These are phyloP conservation scores for Calonectris borealis DNA, from an alignment of 2,113 vertebrate species.

Conservation along the genomic window DNA sequence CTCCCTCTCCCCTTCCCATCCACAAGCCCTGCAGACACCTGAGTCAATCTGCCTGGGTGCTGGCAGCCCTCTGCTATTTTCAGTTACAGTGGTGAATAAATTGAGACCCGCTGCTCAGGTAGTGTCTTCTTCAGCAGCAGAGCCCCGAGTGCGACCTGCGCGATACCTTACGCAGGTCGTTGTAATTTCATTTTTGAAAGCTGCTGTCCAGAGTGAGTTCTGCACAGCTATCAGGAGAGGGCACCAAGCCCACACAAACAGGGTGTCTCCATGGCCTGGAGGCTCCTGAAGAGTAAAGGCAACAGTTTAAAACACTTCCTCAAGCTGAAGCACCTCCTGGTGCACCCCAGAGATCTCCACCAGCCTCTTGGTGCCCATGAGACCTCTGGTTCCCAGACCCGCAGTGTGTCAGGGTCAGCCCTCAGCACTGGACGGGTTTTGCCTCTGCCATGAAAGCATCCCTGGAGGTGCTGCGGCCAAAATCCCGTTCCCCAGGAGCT, in stretches of 20 bases:
- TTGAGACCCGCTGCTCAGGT: fast-evolving
- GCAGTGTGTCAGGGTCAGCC: neutral
- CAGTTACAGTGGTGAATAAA: fast-evolving
- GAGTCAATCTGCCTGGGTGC: neutral
- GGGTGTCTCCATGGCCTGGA: neutral
- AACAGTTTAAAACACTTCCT: neutral
- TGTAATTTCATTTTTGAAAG: neutral
- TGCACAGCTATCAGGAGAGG: slow-evolving; percentile 9
- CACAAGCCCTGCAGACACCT: neutral
- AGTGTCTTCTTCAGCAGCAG: neutral
- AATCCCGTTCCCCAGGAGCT: neutral
- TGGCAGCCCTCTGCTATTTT: neutral
- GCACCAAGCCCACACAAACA: slow-evolving; percentile 6
- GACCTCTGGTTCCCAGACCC: neutral
- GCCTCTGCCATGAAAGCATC: neutral
- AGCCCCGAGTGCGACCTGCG: fast-evolving
- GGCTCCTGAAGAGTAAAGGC: neutral
- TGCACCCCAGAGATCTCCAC: neutral
- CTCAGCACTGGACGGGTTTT: too few relatives aligned
- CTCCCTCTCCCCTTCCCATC: neutral
- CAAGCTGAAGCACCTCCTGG: neutral
- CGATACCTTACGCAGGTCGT: fast-evolving
- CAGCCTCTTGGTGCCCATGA: neutral
- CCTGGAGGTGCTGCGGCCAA: neutral
- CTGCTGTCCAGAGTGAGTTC: neutral